phyloP scores from a whole-genome alignment of 2,797 vertebrate species.

The Triplophysa bombifrons region DNA sequence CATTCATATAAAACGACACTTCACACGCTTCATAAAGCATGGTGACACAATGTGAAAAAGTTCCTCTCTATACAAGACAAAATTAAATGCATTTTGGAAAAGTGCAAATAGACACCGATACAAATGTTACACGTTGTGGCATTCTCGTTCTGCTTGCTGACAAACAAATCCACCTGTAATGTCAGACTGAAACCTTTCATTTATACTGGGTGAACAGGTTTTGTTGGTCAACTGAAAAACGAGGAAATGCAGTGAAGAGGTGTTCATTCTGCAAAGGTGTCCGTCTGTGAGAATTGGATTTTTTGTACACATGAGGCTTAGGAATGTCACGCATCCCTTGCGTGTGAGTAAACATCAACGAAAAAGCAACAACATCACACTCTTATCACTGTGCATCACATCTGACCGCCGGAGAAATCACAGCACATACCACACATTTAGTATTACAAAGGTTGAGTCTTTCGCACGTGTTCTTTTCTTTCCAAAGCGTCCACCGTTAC shows the following conservation, averaged over 20 bases:
- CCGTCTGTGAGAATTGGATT: neutral
- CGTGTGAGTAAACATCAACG: conserved; percentile 14
- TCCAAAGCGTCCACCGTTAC: neutral
- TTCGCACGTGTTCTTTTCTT: conserved; percentile 3
- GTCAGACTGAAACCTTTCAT: neutral
- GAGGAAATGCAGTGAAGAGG: neutral
- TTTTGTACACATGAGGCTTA: neutral
- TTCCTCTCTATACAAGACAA: conserved; percentile 9
- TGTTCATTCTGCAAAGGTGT: neutral
- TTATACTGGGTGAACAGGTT: conserved; percentile 22
- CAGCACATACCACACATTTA: conserved; percentile 9
- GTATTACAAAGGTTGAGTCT: conserved; percentile 17
- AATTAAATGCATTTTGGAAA: neutral
- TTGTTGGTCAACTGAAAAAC: neutral
- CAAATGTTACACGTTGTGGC: neutral
- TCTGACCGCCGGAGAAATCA: conserved; percentile 41
- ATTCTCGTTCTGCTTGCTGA: conserved; percentile 5
- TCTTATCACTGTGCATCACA: conserved; percentile 39
- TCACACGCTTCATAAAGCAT: conserved; percentile 12
- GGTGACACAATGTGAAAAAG: conserved; percentile 7
- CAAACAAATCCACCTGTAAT: conserved; percentile 33
- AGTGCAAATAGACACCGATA: conserved; percentile 1
- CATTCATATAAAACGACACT: conserved; percentile 11
- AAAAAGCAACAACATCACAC: conserved; percentile 17
- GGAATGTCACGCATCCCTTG: conserved; percentile 5